A percentile compares a stretch with the other conserved stretches of the same genome.
Conservation (phyloP, 2,888 invertebrate genomes). For the Meloe dianella region DNA sequence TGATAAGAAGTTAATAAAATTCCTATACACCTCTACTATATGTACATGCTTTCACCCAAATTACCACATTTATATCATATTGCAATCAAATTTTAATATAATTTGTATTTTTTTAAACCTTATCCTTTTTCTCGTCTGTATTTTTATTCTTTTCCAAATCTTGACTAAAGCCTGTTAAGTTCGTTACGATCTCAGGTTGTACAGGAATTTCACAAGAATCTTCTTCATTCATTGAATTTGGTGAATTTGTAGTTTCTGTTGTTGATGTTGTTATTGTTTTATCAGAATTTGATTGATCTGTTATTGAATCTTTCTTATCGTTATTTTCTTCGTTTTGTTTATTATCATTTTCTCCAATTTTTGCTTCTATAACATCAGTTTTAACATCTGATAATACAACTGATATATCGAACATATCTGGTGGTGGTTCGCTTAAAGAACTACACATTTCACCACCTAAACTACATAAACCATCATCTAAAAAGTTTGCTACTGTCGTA, state of each 20-base stretch:
- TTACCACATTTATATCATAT: slow-evolving; percentile 25
- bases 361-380: slow-evolving; percentile 7
- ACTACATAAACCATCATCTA: slow-evolving; percentile 51
- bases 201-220: slow-evolving; percentile 57
- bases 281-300: slow-evolving; percentile 35
- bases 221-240: slow-evolving; percentile 46
- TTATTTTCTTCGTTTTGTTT: slow-evolving; percentile 12
- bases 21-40: slow-evolving; percentile 42
- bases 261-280: slow-evolving; percentile 36
- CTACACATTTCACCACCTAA: slow-evolving; percentile 56
- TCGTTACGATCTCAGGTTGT: slow-evolving; percentile 54
- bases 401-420: slow-evolving; percentile 57
- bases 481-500: slow-evolving; percentile 20
- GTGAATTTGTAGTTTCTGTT: slow-evolving; percentile 45
- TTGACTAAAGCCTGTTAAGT: slow-evolving; percentile 25
- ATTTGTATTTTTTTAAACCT: slow-evolving; percentile 32
- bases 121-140: slow-evolving; percentile 17
- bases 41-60: slow-evolving; percentile 37
- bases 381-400: slow-evolving; percentile 24
- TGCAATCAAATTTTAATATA: slow-evolving; percentile 51
- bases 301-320: slow-evolving; percentile 13
- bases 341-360: slow-evolving; percentile 13
- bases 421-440: slow-evolving; percentile 59
- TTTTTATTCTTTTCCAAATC: slow-evolving; percentile 16
- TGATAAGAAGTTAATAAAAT: slow-evolving; percentile 24